Percentiles rank a stretch among this genome's conserved stretches.
Conservation (phyloP, 2,113 vertebrate species). For the Varanus salvator region DNA sequence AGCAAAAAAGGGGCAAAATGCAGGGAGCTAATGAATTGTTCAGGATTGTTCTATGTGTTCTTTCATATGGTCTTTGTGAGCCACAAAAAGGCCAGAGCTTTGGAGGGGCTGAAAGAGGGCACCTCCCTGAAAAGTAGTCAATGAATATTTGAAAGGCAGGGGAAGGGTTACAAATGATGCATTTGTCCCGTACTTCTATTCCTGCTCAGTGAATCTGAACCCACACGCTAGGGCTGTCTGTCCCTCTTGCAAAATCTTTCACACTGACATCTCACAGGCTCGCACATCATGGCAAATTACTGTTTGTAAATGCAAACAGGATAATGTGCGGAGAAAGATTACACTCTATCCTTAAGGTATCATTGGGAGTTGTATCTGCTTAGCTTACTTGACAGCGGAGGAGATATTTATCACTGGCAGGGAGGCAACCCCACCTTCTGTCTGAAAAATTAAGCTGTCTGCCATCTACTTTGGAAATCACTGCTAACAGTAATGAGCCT, state of each 20-base stretch:
- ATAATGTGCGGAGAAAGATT: constrained; percentile 48
- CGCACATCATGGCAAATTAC: constrained; percentile 49
- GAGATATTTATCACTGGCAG: constrained; percentile 31
- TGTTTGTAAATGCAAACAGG: constrained; percentile 61
- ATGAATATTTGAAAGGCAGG: not conserved
- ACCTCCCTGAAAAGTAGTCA: too few relatives aligned
- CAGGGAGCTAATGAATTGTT: too few relatives aligned
- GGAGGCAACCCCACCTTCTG: constrained; percentile 39
- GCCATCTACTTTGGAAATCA: constrained; percentile 35
- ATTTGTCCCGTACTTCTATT: not conserved
- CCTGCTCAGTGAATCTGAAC: not conserved
- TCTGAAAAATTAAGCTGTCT: constrained; percentile 46
- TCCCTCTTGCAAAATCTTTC: constrained; percentile 39
- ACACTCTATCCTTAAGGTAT: constrained; percentile 54
- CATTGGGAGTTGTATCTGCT: constrained; percentile 59
- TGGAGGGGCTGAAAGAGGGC: too few relatives aligned
- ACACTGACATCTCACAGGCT: constrained; percentile 33
- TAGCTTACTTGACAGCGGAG: constrained; percentile 51
- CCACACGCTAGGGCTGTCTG: constrained; percentile 17
- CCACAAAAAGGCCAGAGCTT: not conserved
- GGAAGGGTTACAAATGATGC: not conserved
- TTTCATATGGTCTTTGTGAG: not conserved
- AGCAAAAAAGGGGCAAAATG: too few relatives aligned
- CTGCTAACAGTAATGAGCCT: constrained; percentile 35
- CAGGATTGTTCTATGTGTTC: not conserved